Evolutionary conservation across 30 jellyfish, hydroid and myxozoan species (phyloP), one percentile per base, ranked within the genome.

Genomic region (Clytia hemisphaerica): DNA sequence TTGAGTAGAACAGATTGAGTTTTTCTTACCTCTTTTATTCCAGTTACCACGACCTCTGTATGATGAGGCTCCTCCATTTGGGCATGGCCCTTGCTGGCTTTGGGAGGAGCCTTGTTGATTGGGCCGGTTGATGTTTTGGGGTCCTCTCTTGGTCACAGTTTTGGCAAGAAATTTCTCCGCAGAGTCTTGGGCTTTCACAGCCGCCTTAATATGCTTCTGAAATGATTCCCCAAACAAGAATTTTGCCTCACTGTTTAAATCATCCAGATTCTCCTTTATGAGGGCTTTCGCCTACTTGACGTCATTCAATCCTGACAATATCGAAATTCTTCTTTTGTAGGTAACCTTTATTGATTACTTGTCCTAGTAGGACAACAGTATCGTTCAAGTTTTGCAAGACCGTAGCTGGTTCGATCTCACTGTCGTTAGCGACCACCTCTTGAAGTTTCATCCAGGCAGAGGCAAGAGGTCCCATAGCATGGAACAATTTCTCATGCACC

Each of bases 391-490:
- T n/a, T n/a, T n/a, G n/a, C n/a, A n/a, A n/a, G n/a, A n/a, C n/a
- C n/a, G n/a, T n/a, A n/a, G n/a, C 28, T 7, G 24, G 65, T 6
- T 50, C 27, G 28, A 7, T 50, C 27, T 50, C 27, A 6, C 22
- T 6, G 14, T 7, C 14, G 14, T 14, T 9, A 9, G 65, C 6
- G 65, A 50, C 28, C 10, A 50, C 14, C 14, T 50, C 22, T 50
- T 50, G 65, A 10, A 50, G 28, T 21, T 21, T 21, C 10, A 6
- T 50, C 65, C 65, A 50, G 27, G 27, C 65, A 7, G 14, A 9
- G 14, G 28, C 65, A 7, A 50, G 65, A 50, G 65, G 65, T 7
- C 65, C 65, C 65, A 50, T 50, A 14, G 22, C 22, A 6, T 21
- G 6, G 22, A 7, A 10, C 28, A 50, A 28, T 6, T 50, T 50